These are phyloP conservation scores for Molossus molossus DNA, from an alignment of 2,797 vertebrate species.

Conservation along the genomic window DNA sequence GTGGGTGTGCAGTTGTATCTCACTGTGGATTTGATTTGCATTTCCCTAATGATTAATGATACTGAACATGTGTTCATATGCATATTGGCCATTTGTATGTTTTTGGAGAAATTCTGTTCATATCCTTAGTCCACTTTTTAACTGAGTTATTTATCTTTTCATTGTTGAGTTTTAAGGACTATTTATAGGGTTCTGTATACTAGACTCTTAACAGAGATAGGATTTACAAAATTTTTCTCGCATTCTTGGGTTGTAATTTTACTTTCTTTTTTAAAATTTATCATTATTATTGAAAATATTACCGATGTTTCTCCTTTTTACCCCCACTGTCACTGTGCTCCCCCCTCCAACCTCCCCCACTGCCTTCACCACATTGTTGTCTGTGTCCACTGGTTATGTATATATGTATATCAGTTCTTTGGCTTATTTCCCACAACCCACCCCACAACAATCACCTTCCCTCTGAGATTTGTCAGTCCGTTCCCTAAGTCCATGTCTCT, in stretches of 20 bases:
- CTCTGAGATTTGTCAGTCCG: too few relatives aligned
- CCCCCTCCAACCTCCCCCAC: too few relatives aligned
- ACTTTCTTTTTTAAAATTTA: not conserved
- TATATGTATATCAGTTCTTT: too few relatives aligned
- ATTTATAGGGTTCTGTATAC: constrained; percentile 28
- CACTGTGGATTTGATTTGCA: constrained; percentile 45
- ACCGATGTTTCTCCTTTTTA: too few relatives aligned
- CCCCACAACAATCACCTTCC: too few relatives aligned
- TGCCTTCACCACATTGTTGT: too few relatives aligned
- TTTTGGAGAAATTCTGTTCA: constrained; percentile 53
- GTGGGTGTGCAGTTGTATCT: not conserved
- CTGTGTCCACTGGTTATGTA: too few relatives aligned
- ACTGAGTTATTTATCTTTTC: constrained; percentile 19
- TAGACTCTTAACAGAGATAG: not conserved
- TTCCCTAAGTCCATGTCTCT: too few relatives aligned
- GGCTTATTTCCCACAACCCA: too few relatives aligned
- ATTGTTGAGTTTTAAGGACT: constrained; percentile 23
- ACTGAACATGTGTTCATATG: constrained; percentile 12
- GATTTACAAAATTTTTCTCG: constrained; percentile 7
- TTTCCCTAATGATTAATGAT: constrained; percentile 39
- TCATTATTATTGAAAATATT: too few relatives aligned
- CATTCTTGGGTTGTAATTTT: not conserved
- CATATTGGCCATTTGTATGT: not conserved
- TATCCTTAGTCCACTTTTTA: constrained; percentile 40
- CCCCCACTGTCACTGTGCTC: too few relatives aligned